Conservation (phyloP, 2,113 vertebrate genomes). For the Entelurus aequoreus region DNA sequence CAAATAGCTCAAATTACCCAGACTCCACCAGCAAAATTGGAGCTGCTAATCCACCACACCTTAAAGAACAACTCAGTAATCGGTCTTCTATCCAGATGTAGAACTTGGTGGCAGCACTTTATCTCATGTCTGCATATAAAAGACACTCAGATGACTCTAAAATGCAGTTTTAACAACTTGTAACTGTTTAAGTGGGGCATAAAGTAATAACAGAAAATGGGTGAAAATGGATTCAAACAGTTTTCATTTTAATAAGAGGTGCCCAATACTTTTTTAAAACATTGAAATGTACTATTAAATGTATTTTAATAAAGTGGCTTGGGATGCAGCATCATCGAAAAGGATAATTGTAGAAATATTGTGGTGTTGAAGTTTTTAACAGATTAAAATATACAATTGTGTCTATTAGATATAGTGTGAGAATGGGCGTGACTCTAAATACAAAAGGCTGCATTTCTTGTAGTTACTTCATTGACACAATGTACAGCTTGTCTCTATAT, state of each 20-base stretch:
- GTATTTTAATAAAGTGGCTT: too few relatives aligned
- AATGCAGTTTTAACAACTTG: not conserved
- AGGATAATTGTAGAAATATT: too few relatives aligned
- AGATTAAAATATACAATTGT: too few relatives aligned
- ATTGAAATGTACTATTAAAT: not conserved
- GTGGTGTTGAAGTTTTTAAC: too few relatives aligned
- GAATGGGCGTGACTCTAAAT: too few relatives aligned
- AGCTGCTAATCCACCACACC: conserved; percentile 8
- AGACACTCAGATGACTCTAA: not conserved
- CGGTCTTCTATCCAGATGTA: not conserved
- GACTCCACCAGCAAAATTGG: conserved; percentile 3
- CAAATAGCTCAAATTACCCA: conserved; percentile 24
- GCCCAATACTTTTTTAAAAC: too few relatives aligned
- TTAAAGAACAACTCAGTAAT: conserved; percentile 3
- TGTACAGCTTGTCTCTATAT: too few relatives aligned
- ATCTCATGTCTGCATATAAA: not conserved
- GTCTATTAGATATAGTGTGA: too few relatives aligned
- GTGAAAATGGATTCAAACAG: not conserved
- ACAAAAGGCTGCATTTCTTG: too few relatives aligned
- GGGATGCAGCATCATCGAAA: too few relatives aligned
- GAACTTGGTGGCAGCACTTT: not conserved
- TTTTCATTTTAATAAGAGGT: not conserved
- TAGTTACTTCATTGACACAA: too few relatives aligned
- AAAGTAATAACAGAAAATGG: not conserved
- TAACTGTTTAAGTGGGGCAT: not conserved